A percentile compares a stretch with the other conserved stretches of the same genome.
These are phyloP conservation scores for Tychaedon coryphoeus DNA, from an alignment of 2,113 vertebrate genomes.

Conservation along the genomic window DNA sequence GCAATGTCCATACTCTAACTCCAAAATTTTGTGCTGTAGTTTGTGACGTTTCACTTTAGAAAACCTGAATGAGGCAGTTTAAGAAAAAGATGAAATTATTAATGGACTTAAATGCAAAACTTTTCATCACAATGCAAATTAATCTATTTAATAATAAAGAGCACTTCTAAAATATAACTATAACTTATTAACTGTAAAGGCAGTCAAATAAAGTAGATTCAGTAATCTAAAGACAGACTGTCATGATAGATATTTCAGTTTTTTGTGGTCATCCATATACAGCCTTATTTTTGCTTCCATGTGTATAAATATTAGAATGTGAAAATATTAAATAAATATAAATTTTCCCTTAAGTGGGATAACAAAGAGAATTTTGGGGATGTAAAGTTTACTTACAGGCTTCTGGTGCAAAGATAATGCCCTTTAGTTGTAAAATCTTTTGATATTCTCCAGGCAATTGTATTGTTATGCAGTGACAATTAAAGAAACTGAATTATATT, in stretches of 20 bases:
- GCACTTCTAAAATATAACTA: neutral
- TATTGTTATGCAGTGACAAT: neutral
- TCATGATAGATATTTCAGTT: neutral
- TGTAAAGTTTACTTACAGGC: neutral
- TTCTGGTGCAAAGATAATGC: neutral
- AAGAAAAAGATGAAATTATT: neutral
- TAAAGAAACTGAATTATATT: conserved; percentile 11
- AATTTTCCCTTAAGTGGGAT: neutral
- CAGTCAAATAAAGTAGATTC: neutral
- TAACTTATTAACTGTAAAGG: neutral
- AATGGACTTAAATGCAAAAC: neutral
- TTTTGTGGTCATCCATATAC: neutral
- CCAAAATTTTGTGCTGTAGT: neutral
- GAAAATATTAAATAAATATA: neutral
- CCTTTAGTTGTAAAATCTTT: neutral
- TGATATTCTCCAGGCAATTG: neutral
- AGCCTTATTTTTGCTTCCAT: neutral
- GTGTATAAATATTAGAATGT: neutral
- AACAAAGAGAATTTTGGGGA: neutral
- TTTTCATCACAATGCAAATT: neutral
- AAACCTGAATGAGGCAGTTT: neutral
- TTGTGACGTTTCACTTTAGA: neutral
- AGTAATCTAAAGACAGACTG: neutral
- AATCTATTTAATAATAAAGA: neutral
- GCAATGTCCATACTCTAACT: neutral